A percentile compares a stretch with the other conserved stretches of the same genome.
phyloP scores from a whole-genome alignment of 1,140 invertebrate genomes.

The Aphelinus atriplicis region DNA sequence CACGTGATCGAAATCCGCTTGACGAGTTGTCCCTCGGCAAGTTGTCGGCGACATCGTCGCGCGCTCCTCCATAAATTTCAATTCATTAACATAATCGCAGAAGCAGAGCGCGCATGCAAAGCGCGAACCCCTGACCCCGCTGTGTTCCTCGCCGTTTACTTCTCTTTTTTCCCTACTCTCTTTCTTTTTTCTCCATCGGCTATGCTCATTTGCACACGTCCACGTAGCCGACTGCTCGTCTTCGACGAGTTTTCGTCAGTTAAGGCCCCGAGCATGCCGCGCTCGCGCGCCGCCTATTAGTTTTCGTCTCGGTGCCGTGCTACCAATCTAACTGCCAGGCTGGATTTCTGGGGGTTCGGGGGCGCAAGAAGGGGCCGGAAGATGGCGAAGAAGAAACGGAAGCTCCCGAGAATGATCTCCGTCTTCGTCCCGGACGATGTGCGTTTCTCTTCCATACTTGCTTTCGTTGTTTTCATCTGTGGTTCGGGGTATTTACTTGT shows the following conservation, averaged over 20 bases:
- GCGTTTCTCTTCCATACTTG: slow-evolving; percentile 40
- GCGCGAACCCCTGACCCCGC: slow-evolving; percentile 54
- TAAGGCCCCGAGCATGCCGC: slow-evolving; percentile 8
- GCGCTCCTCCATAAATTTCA: slow-evolving; percentile 60
- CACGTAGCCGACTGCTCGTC: not conserved
- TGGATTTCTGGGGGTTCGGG: no score
- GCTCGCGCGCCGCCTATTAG: not conserved
- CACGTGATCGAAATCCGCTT: slow-evolving; percentile 8
- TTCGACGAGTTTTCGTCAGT: not conserved
- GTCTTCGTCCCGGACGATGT: slow-evolving; percentile 62
- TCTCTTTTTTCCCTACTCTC: not conserved
- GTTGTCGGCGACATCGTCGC: slow-evolving; percentile 26
- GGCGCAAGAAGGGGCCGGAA: slow-evolving; percentile 5
- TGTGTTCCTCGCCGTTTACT: slow-evolving; percentile 12
- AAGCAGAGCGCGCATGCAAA: slow-evolving; percentile 54
- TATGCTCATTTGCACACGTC: not conserved
- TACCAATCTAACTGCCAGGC: no score
- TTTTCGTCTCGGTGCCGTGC: not conserved
- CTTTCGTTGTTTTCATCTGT: not conserved
- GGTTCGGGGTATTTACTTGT: no score
- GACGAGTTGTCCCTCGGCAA: not conserved
- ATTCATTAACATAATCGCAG: slow-evolving; percentile 58
- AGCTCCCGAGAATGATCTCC: slow-evolving; percentile 58
- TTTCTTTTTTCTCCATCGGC: not conserved
- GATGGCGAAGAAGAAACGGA: slow-evolving; percentile 61